These are phyloP conservation scores for Thysanoteuthis rhombus DNA, from an alignment of 2,888 invertebrate species.

Conservation along the genomic window DNA sequence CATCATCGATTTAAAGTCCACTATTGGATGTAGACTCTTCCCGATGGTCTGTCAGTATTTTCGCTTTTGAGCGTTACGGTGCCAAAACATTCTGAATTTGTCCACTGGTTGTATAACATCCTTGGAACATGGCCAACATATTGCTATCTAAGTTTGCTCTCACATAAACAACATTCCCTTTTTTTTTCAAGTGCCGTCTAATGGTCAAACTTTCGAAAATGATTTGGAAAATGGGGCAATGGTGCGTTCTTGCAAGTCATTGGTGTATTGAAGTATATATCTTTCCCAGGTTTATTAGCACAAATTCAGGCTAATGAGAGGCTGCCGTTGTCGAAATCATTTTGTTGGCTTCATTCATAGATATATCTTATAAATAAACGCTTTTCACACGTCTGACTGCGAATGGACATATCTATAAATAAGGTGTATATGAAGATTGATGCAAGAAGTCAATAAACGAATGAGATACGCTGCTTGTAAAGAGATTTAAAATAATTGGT, in stretches of 20 bases:
- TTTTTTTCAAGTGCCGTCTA: not conserved
- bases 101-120: too few relatives aligned
- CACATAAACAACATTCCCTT: not conserved
- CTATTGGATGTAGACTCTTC: too few relatives aligned
- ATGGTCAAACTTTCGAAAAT: not conserved
- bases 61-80: too few relatives aligned
- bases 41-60: too few relatives aligned
- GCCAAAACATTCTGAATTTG: too few relatives aligned
- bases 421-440: not conserved
- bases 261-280: not conserved
- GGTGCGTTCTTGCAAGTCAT: too few relatives aligned
- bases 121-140: too few relatives aligned
- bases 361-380: not conserved
- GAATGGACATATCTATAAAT: not conserved
- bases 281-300: not conserved
- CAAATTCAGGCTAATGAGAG: not conserved
- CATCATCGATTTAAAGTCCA: too few relatives aligned
- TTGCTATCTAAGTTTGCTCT: too few relatives aligned
- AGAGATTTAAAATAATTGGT: not conserved
- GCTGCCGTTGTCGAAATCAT: not conserved
- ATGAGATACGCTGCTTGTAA: not conserved
- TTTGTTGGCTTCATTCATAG: not conserved
- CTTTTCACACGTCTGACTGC: not conserved
- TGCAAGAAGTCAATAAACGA: not conserved
- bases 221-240: not conserved